A percentile compares a stretch with the other conserved stretches of the same genome.
Conservation (phyloP, 2,797 vertebrate species). For the Chiroxiphia lanceolata region DNA sequence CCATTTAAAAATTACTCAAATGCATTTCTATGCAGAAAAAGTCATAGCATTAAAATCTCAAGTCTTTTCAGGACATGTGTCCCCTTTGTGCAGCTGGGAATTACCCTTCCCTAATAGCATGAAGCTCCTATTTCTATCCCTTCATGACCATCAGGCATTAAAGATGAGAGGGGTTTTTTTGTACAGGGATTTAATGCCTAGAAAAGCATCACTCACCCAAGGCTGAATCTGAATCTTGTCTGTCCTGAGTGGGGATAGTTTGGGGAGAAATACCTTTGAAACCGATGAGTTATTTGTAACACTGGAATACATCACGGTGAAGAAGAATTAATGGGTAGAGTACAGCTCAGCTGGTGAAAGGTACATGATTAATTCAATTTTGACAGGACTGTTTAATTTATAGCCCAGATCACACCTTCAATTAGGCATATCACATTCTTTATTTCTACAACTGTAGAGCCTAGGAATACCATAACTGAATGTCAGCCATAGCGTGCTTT, state of each 20-base stretch:
- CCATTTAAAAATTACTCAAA: conserved; percentile 37
- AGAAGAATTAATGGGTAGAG: conserved; percentile 30
- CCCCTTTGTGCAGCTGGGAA: conserved; percentile 34
- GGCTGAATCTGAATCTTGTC: conserved; percentile 35
- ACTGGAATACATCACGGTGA: neutral
- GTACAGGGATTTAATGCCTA: conserved; percentile 23
- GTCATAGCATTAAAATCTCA: neutral
- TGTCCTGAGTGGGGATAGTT: conserved; percentile 8
- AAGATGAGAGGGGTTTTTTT: conserved; percentile 53
- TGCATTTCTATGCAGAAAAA: conserved; percentile 26
- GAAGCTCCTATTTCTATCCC: conserved; percentile 7
- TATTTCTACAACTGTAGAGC: conserved; percentile 13
- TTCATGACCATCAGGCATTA: neutral
- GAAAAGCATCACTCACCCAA: conserved; percentile 18
- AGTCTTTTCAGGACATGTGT: conserved; percentile 25
- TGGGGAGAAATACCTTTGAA: conserved; percentile 42
- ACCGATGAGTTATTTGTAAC: conserved; percentile 19
- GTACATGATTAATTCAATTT: conserved; percentile 48
- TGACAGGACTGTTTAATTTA: conserved; percentile 46
- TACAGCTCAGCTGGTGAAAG: conserved; percentile 26
- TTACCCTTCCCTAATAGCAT: conserved; percentile 36
- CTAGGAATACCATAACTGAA: neutral
- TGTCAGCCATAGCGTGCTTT: neutral
- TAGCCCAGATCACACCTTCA: conserved; percentile 39
- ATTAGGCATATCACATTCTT: conserved; percentile 32